These are phyloP conservation scores for Hirtodrosophila alboralis DNA, from an alignment of 2,888 invertebrate genomes.

Conservation along the genomic window DNA sequence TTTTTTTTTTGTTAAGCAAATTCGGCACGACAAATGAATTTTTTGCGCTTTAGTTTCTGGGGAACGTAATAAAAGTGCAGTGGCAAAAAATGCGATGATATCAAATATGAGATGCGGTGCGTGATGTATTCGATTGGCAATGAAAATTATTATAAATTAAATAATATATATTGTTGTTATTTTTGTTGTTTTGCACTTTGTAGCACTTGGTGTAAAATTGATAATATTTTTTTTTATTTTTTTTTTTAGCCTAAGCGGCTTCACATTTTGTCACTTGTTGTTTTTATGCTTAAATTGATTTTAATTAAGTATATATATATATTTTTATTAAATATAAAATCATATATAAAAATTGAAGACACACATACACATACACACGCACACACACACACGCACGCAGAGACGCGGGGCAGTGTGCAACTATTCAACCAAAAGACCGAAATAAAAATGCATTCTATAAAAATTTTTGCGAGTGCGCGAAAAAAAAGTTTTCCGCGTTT, in stretches of 20 bases:
- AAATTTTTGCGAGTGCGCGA: slow-evolving; percentile 80
- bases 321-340: no score
- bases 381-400: slow-evolving; percentile 38
- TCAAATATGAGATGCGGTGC: slow-evolving; percentile 58
- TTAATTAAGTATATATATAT: no score
- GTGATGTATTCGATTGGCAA: slow-evolving; percentile 58
- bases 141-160: slow-evolving; percentile 19
- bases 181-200: slow-evolving; percentile 7
- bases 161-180: not conserved
- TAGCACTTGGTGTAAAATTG: not conserved
- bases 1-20: slow-evolving; percentile 40
- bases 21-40: slow-evolving; percentile 64
- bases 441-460: slow-evolving; percentile 80
- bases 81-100: slow-evolving; percentile 46
- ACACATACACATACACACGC: slow-evolving; percentile 16
- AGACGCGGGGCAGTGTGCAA: slow-evolving; percentile 75
- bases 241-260: no score
- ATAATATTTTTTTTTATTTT: slow-evolving; percentile 19
- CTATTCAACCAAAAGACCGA: slow-evolving; percentile 80
- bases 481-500: slow-evolving; percentile 79
- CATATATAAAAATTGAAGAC: not conserved
- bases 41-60: slow-evolving; percentile 46
- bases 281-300: slow-evolving; percentile 8
- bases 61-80: slow-evolving; percentile 46
- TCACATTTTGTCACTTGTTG: slow-evolving; percentile 41